Conservation (phyloP, 2,888 invertebrate species). For the Netelia inedita region DNA sequence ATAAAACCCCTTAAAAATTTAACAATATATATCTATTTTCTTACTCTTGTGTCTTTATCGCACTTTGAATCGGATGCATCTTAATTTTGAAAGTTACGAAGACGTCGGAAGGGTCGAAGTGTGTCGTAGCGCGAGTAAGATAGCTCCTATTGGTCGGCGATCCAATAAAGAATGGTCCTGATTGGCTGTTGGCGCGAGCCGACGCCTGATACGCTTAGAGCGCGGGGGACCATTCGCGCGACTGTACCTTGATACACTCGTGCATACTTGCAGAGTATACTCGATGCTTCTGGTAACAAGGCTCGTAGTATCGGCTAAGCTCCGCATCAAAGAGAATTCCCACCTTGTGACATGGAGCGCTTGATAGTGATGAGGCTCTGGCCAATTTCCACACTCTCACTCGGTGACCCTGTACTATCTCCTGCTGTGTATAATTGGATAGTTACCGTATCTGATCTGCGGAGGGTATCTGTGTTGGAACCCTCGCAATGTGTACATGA, state of each 20-base stretch:
- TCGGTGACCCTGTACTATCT: background rate
- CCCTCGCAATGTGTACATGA: background rate
- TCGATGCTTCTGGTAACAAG: conserved; percentile 56
- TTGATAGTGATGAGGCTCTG: conserved; percentile 67
- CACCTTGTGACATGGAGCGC: conserved; percentile 73
- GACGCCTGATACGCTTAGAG: too few relatives aligned
- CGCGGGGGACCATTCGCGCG: background rate
- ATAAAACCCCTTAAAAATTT: too few relatives aligned
- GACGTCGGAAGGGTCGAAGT: too few relatives aligned
- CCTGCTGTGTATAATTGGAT: background rate
- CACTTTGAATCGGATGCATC: too few relatives aligned
- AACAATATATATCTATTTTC: too few relatives aligned
- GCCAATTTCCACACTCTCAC: conserved; percentile 20
- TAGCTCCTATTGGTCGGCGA: too few relatives aligned
- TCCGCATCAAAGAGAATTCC: conserved; percentile 79
- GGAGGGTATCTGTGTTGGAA: background rate
- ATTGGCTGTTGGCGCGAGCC: too few relatives aligned
- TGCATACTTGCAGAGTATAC: conserved; percentile 32
- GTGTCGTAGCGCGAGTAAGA: too few relatives aligned
- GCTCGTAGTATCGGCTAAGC: conserved; percentile 63
- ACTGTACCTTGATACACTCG: conserved; percentile 42
- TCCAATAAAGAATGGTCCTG: too few relatives aligned
- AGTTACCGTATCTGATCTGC: background rate
- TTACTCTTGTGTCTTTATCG: too few relatives aligned
- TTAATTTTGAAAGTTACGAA: too few relatives aligned